Base-by-base conservation (phyloP, 2,797 vertebrate species). In the Pangasius sanitwongsei region DNA sequence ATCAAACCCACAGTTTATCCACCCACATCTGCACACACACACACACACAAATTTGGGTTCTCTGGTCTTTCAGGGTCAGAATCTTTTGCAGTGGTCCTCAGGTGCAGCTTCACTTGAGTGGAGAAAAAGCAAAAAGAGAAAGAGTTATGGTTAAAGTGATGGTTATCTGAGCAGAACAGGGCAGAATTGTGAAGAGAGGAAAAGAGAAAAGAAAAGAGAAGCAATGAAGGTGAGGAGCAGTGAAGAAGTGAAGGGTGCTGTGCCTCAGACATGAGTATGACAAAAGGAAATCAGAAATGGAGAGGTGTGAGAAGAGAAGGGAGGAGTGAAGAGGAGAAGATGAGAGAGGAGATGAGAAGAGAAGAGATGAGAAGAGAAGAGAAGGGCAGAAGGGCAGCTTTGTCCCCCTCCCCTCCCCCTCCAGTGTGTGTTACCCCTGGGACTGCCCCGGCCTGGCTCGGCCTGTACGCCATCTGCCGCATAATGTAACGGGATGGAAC, bases 401-500 rank as follows among this genome's bases (percentile, higher is more conserved):
- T 91, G 87, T 86, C 89, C 89, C 72, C 78, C 86, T 87, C 82
- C 69, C 78, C 87, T 89, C 90, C 88, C 88, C 83, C 94, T 89
- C 84, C 67, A 70, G 84, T 85, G 90, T 85, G 90, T 85, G 86
- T 87, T 88, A 90, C 93, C 91, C 89, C 92, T 94, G 95, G 96
- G 96, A 96, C 94, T 92, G 95, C 95, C 94, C 94, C 94, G 94
- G 95, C 95, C 95, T 93, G 95, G 94, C 95, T 94, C 89, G 94
- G 95, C 95, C 96, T 96, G 96, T 94, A 95, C 94, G 93, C 96
- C 96, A 97, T 97, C 96, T 97, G 96, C 96, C 95, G 95, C 95
- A 96, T 97, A 96, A 97, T 96, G 96, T 96, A 96, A 95, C 94
- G 94, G 95, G 96, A 96, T 96, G 95, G 96, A 96, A 95, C 95